Base-by-base conservation (phyloP, 37 sponge, comb jelly and placozoan genomes). In the Lycopodina hypogea region DNA sequence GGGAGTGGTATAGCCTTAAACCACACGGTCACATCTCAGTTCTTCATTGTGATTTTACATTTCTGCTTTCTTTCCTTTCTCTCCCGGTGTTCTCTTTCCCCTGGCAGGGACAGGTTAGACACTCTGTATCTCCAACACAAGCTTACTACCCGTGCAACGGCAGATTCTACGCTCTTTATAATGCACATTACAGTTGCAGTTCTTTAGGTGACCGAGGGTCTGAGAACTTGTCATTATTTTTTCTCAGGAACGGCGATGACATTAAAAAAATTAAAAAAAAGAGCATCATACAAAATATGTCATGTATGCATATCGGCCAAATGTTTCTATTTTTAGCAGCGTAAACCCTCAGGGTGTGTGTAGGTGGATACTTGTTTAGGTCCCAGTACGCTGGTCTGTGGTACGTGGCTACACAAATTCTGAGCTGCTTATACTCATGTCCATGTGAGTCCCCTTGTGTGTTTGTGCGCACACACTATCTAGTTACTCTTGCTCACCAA, bases 291-390 rank as follows among this genome's bases (percentile, higher is more conserved):
- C 48, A 45, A 4, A 45, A 45, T 33, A 32, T 65, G 26, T 33
- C 18, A 32, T 65, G 34, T 65, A 65, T 65, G 66, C 66, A 65
- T 65, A 34, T 60, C 24, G 23, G 15, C 53, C 53, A n/a, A 52
- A 60, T n/a, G n/a, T 60, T 60, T 60, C 61, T 65, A 32, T 65
- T 65, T 65, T 32, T 65, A 65, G 66, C 12, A 2, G 35, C 3
- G 35, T 32, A 30, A 32, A 34, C 32, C 18, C 2, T 14, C 34
- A 32, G 66, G 30, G 34, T 12, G 66, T 14, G 66, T 28, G 66
- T 65, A 59, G 66, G 66, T 65, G 66, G 66, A 65, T 32, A 65
- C 66, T 32, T 65, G 18, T 65, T 65, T 65, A 65, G 66, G 66
- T 65, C 26, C 59, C 59, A 58, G 59, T 58, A 58, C 59, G 66